Percentiles rank a stretch among this genome's conserved stretches.
phyloP scores from a whole-genome alignment of 1,140 invertebrate genomes.

The Armadillidium nasatum region DNA sequence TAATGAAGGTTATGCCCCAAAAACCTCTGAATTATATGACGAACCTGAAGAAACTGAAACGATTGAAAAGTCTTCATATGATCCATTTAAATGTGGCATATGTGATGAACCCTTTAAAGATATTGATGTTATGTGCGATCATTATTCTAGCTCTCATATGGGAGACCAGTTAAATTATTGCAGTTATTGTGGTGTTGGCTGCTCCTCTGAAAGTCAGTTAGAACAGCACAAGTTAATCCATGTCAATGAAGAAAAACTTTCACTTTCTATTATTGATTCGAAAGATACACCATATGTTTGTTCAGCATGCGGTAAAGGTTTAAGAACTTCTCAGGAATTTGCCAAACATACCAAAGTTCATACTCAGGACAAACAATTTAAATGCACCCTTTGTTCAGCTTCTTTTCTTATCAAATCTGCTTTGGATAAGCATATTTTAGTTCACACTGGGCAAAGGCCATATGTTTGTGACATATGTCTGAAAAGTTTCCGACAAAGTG shows the following conservation, averaged over 20 bases:
- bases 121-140: conserved; percentile 41
- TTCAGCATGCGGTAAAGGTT: conserved; percentile 69
- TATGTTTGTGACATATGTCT: conserved; percentile 46
- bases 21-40: conserved; percentile 42
- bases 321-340: conserved; percentile 56
- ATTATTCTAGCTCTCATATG: conserved; percentile 40
- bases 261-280: conserved; percentile 37
- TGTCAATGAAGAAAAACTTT: conserved; percentile 37
- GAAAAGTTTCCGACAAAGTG: conserved; percentile 67
- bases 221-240: conserved; percentile 41
- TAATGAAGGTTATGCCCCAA: conserved; percentile 43
- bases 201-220: conserved; percentile 38
- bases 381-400: conserved; percentile 97
- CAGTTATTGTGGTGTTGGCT: conserved; percentile 40
- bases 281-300: conserved; percentile 40
- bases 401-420: conserved; percentile 95
- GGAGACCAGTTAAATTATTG: conserved; percentile 41
- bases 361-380: conserved; percentile 95
- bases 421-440: conserved; percentile 97
- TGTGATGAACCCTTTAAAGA: conserved; percentile 43
- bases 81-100: conserved; percentile 43
- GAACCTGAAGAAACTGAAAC: conserved; percentile 40
- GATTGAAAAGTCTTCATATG: conserved; percentile 37
- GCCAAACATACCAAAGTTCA: conserved; percentile 55
- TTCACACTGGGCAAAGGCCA: conserved; percentile 60